These are phyloP conservation scores for Pandion haliaetus DNA, from an alignment of 2,113 vertebrate genomes.

Conservation along the genomic window DNA sequence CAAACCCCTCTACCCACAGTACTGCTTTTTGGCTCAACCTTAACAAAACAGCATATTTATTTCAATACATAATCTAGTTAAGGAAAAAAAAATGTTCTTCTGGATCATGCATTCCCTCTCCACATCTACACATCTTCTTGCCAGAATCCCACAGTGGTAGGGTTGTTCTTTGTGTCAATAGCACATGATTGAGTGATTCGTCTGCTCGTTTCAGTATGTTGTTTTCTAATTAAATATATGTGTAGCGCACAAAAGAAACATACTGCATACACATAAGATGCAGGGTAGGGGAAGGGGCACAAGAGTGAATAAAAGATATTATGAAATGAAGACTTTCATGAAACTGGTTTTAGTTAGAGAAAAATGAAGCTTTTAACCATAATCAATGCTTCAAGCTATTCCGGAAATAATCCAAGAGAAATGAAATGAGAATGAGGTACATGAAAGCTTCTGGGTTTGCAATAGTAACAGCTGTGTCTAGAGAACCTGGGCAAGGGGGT, in stretches of 20 bases:
- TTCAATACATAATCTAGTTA: not conserved
- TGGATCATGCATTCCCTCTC: not conserved
- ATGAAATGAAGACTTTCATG: not conserved
- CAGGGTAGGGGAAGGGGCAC: not conserved
- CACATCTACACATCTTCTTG: not conserved
- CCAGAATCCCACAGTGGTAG: not conserved
- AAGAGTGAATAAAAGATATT: not conserved
- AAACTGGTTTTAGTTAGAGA: conserved; percentile 9
- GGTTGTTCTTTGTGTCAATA: not conserved
- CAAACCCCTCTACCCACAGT: not conserved
- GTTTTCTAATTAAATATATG: not conserved
- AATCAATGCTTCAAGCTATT: conserved; percentile 49
- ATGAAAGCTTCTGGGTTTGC: conserved; percentile 49
- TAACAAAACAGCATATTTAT: not conserved
- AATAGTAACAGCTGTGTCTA: conserved; percentile 60
- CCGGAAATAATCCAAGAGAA: conserved; percentile 49
- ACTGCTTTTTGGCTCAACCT: not conserved
- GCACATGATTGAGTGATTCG: not conserved
- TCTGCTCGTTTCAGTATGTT: not conserved
- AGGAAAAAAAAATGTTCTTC: not conserved
- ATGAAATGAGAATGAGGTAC: conserved; percentile 46
- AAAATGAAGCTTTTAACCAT: conserved; percentile 26
- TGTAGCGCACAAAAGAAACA: not conserved
- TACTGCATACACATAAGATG: not conserved
- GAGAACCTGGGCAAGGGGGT: not conserved